A percentile compares a stretch with the other conserved stretches of the same genome.
Evolutionary conservation across 2,113 vertebrate species (phyloP).

Genomic region (Manacus vitellinus): DNA sequence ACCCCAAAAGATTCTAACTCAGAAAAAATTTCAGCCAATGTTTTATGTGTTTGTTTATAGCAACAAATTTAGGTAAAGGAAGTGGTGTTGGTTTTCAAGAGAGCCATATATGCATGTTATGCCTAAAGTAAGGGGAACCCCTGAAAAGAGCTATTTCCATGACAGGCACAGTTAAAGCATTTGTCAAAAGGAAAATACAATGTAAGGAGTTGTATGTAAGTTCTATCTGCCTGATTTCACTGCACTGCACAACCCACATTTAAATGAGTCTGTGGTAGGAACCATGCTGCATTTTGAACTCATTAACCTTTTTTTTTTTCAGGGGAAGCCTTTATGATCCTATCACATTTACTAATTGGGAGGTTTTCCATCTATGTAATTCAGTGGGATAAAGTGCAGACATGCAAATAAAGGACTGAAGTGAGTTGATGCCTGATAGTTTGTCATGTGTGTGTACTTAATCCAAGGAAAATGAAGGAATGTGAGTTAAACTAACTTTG

Average conservation of each 20-base stretch:
- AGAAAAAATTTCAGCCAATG: neutral
- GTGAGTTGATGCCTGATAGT: neutral
- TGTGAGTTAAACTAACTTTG: neutral
- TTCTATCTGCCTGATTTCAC: neutral
- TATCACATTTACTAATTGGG: neutral
- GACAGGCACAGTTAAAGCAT: neutral
- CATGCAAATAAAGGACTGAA: neutral
- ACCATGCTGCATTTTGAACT: neutral
- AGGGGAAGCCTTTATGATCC: neutral
- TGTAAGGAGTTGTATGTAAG: neutral
- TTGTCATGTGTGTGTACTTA: neutral
- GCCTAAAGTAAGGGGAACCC: neutral
- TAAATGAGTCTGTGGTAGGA: neutral
- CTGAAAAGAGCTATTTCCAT: neutral
- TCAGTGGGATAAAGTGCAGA: neutral
- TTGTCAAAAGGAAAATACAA: neutral
- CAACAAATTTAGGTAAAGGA: neutral
- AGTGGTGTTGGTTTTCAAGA: neutral
- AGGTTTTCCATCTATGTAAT: neutral
- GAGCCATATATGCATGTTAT: neutral
- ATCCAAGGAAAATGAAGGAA: neutral
- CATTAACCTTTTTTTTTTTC: neutral
- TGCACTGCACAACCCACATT: neutral
- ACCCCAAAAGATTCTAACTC: neutral
- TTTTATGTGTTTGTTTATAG: neutral